A percentile compares a stretch with the other conserved stretches of the same genome.
Evolutionary conservation across 2,113 vertebrate species (phyloP).

Genomic region (Onychostoma macrolepis): DNA sequence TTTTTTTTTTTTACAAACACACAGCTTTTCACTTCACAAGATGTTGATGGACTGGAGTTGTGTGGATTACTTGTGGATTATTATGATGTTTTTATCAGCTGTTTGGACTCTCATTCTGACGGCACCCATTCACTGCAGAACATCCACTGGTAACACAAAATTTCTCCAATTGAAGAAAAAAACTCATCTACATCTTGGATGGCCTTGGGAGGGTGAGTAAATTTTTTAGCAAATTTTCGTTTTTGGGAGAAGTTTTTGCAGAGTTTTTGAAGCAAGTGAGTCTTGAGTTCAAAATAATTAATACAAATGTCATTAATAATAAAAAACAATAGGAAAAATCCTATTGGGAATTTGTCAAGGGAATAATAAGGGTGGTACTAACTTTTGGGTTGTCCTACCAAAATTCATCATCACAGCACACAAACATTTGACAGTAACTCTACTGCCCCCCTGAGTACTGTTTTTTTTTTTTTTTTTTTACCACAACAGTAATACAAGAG

Average conservation of each 20-base stretch:
- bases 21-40: too few species aligned
- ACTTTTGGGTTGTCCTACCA: not conserved
- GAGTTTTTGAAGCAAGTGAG: not conserved
- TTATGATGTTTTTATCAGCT: too few species aligned
- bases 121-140: too few species aligned
- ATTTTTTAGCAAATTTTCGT: too few species aligned
- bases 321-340: not conserved
- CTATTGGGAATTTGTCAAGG: not conserved
- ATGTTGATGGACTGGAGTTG: not conserved
- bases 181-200: too few species aligned
- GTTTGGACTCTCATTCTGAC: too few species aligned
- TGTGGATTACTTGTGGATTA: too few species aligned
- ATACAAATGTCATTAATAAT: not conserved
- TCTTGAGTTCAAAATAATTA: not conserved
- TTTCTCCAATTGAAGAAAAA: too few species aligned
- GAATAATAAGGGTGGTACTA: not conserved
- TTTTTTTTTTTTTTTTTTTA: not conserved
- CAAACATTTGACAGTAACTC: not conserved
- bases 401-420: not conserved
- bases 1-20: too few species aligned
- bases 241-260: too few species aligned
- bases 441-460: not conserved
- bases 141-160: too few species aligned
- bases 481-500: not conserved
- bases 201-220: too few species aligned